phyloP scores from a whole-genome alignment of 1,140 invertebrate species.

The Cheumatopsyche charites region DNA sequence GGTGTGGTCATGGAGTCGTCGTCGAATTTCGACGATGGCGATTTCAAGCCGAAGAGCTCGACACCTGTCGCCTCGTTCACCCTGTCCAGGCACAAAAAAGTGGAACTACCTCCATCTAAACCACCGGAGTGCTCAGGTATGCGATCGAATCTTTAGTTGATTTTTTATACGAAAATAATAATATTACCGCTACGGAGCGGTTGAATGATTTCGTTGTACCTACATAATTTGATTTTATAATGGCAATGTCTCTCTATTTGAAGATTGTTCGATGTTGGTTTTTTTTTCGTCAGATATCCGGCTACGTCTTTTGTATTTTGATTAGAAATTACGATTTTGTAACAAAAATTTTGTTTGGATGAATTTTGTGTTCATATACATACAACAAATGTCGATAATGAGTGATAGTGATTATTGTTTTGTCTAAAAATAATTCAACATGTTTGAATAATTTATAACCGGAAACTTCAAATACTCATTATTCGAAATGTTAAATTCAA shows the following conservation, averaged over 20 bases:
- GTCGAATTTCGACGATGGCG: conserved; percentile 35
- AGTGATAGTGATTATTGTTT: not conserved
- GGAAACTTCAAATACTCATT: too few relatives aligned
- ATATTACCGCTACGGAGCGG: not conserved
- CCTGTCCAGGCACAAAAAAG: conserved; percentile 58
- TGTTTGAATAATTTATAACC: too few relatives aligned
- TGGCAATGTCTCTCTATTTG: too few relatives aligned
- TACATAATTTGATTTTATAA: not conserved
- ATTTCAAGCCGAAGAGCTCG: conserved; percentile 55
- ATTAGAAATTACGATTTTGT: too few relatives aligned
- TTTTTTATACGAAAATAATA: not conserved
- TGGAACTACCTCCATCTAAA: conserved; percentile 54
- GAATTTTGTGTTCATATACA: too few relatives aligned
- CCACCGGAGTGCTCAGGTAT: conserved; percentile 45
- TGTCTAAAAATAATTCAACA: too few relatives aligned
- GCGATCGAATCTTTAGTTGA: conserved; percentile 23
- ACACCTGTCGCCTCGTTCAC: conserved; percentile 53
- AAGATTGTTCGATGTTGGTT: not conserved
- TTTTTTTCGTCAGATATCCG: too few relatives aligned
- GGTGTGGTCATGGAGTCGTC: conserved; percentile 49
- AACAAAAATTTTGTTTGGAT: too few relatives aligned
- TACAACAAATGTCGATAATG: too few relatives aligned
- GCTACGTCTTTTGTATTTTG: too few relatives aligned
- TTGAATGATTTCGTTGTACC: not conserved
- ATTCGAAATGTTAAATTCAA: too few relatives aligned